A percentile compares a stretch with the other conserved stretches of the same genome.
Conservation (phyloP, 1,140 invertebrate species). For the Hycleus cichorii region DNA sequence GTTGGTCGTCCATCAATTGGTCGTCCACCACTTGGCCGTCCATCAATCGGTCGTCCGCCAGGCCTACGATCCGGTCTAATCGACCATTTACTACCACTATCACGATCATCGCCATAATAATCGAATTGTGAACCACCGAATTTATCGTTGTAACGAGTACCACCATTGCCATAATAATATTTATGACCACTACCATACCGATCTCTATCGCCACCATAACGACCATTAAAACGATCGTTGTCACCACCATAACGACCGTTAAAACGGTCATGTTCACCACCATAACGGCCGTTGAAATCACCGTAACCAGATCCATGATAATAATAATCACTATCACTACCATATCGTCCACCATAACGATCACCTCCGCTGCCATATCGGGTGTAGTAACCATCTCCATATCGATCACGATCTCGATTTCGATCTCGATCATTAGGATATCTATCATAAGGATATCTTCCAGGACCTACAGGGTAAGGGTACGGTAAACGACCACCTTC, state of each 20-base stretch:
- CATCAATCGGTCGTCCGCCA: conserved; percentile 9
- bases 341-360: conserved; percentile 22
- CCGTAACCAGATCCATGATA: conserved; percentile 40
- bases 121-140: conserved; percentile 15
- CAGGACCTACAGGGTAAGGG: conserved; percentile 25
- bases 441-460: conserved; percentile 28
- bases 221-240: conserved; percentile 18
- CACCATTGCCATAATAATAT: conserved; percentile 7
- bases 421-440: conserved; percentile 30
- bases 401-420: conserved; percentile 35
- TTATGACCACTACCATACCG: conserved; percentile 22
- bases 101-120: conserved; percentile 34
- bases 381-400: conserved; percentile 36
- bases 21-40: conserved; percentile 9
- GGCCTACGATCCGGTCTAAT: conserved; percentile 33
- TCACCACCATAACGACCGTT: conserved; percentile 42
- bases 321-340: conserved; percentile 34
- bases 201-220: conserved; percentile 34
- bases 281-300: conserved; percentile 31
- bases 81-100: conserved; percentile 34
- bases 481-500: conserved; percentile 30
- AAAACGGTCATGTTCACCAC: conserved; percentile 37
- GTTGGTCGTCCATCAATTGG: conserved; percentile 28
- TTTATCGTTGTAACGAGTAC: conserved; percentile 19
- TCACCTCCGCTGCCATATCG: conserved; percentile 36